Evolutionary conservation across 2,113 vertebrate species (phyloP).

Genomic region (Brachyhypopomus gauderio): DNA sequence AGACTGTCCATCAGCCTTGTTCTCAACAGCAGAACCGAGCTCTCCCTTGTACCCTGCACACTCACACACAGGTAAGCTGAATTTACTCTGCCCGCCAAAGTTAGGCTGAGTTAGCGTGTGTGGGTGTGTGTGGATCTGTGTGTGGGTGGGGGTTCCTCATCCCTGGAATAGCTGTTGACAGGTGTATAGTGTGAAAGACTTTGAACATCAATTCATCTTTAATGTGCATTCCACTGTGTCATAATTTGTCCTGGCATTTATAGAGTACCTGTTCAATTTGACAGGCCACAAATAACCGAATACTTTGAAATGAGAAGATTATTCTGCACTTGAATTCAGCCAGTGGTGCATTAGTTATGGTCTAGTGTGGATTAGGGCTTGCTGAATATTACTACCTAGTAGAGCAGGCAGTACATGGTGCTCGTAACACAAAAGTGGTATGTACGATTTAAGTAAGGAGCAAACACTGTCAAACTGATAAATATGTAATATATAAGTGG

Average conservation of each 20-base stretch:
- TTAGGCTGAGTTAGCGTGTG: background rate
- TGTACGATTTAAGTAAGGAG: too few relatives aligned
- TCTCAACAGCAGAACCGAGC: slow-evolving; percentile 49
- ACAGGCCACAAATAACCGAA: background rate
- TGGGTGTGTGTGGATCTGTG: background rate
- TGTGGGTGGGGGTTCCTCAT: slow-evolving; percentile 24
- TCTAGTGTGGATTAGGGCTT: too few relatives aligned
- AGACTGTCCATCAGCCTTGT: slow-evolving; percentile 51
- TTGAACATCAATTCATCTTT: slow-evolving; percentile 1
- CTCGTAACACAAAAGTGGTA: too few relatives aligned
- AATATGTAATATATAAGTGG: too few relatives aligned
- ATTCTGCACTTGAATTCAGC: background rate
- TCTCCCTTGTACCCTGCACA: slow-evolving; percentile 8
- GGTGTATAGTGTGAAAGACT: background rate
- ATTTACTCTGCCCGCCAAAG: background rate
- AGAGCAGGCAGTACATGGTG: too few relatives aligned
- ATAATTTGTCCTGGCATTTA: slow-evolving; percentile 7
- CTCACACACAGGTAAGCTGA: slow-evolving; percentile 47
- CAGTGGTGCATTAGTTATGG: background rate
- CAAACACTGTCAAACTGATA: too few relatives aligned
- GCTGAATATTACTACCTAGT: too few relatives aligned
- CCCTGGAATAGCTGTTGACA: background rate
- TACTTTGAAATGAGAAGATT: background rate
- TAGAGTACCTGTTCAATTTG: background rate
- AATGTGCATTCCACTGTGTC: slow-evolving; percentile 18